phyloP scores from a whole-genome alignment of 2,113 vertebrate species.

The Nerophis ophidion region DNA sequence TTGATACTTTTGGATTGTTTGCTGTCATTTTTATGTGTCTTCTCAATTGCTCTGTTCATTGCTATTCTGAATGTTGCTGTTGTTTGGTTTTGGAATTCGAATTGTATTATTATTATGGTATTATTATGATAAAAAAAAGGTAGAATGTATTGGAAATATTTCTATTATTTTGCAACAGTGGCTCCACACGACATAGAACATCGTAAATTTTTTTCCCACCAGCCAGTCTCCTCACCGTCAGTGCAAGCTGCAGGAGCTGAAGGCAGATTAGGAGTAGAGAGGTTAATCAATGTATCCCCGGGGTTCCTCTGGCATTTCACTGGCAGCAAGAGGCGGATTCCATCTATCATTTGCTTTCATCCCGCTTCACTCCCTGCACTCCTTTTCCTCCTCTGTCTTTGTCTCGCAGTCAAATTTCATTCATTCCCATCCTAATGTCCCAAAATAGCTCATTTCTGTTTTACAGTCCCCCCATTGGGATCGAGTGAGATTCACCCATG shows the following conservation, averaged over 20 bases:
- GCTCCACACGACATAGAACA: neutral
- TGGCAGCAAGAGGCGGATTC: slow-evolving; percentile 49
- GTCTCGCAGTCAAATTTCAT: slow-evolving; percentile 31
- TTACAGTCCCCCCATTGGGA: slow-evolving; percentile 17
- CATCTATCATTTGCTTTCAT: slow-evolving; percentile 45
- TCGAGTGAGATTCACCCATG: slow-evolving; percentile 34
- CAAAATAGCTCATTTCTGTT: slow-evolving; percentile 33
- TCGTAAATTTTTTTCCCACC: slow-evolving; percentile 16
- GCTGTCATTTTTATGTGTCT: too few relatives aligned
- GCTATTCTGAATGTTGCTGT: too few relatives aligned
- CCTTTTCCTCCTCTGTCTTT: slow-evolving; percentile 22
- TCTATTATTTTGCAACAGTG: neutral
- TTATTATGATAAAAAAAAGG: neutral
- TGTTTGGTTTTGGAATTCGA: too few relatives aligned
- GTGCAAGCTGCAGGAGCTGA: slow-evolving; percentile 36
- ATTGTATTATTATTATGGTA: too few relatives aligned
- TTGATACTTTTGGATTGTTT: too few relatives aligned
- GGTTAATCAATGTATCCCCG: slow-evolving; percentile 69
- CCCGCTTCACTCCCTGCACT: slow-evolving; percentile 24
- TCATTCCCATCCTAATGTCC: slow-evolving; percentile 25
- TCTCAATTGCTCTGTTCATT: too few relatives aligned
- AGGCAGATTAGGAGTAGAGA: slow-evolving; percentile 49
- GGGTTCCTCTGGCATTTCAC: slow-evolving; percentile 65
- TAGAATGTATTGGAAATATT: neutral
- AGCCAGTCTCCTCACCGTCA: slow-evolving; percentile 28